Conservation (phyloP, 23 tunicate genomes). For the Aplidium turbinatum region DNA sequence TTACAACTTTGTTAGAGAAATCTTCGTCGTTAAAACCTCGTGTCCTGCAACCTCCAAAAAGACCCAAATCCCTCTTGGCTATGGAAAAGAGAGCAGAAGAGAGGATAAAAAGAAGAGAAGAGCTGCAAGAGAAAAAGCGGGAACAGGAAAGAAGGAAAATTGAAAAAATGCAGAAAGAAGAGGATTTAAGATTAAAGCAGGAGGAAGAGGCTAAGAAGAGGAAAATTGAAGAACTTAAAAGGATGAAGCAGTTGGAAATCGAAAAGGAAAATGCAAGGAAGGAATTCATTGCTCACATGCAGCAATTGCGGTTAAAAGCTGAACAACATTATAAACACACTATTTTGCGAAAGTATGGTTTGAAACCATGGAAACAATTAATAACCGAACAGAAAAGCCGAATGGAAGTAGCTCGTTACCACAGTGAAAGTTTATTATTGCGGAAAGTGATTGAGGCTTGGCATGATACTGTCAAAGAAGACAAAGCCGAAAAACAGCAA, state of each 20-base stretch:
- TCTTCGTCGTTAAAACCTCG: not conserved
- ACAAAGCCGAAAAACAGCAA: conserved; percentile 13
- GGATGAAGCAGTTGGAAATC: conserved; percentile 23
- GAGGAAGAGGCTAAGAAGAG: conserved; percentile 62
- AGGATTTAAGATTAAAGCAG: conserved; percentile 26
- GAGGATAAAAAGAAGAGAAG: conserved; percentile 39
- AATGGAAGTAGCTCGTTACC: conserved; percentile 43
- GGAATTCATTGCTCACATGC: conserved; percentile 49
- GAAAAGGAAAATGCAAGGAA: conserved; percentile 51
- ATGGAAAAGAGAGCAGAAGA: conserved; percentile 79
- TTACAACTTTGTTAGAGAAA: not conserved
- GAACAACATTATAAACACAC: conserved; percentile 39
- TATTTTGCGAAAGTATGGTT: conserved; percentile 39
- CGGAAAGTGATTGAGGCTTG: conserved; percentile 32
- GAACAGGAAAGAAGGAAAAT: conserved; percentile 43
- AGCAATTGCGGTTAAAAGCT: conserved; percentile 30
- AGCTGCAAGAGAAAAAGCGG: conserved; percentile 47
- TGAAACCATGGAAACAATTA: conserved; percentile 39
- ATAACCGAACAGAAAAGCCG: not conserved
- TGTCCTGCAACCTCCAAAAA: conserved; percentile 3
- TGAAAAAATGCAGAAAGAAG: conserved; percentile 43
- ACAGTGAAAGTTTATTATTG: conserved; percentile 4
- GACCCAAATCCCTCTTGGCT: conserved; percentile 33
- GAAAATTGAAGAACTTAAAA: conserved; percentile 25
- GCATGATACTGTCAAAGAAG: conserved; percentile 10